Evolutionary conservation across 2,888 invertebrate genomes (phyloP), one percentile per base, ranked within the genome.

Genomic region (Masnerella sp.): DNA sequence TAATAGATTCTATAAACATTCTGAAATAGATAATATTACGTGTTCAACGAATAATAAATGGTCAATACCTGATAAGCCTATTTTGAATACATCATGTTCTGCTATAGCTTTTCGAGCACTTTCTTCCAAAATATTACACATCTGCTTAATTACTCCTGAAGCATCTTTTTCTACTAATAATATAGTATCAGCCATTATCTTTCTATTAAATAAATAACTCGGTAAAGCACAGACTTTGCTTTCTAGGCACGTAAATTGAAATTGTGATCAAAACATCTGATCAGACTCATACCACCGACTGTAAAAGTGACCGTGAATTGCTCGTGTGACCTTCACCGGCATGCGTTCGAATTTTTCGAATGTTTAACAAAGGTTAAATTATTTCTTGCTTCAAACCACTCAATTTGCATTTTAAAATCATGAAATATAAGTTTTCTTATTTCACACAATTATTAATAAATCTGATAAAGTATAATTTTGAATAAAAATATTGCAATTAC

Each of bases 1-100:
- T n/a, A n/a, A n/a, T n/a, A n/a, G n/a, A n/a, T n/a, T n/a, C n/a
- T n/a, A n/a, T n/a, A n/a, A n/a, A n/a, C n/a, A n/a, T n/a, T n/a
- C n/a, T n/a, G n/a, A 5, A 5, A 17, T 40, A 15, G 17, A 7
- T 2, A 40, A 9, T 7, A 40, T 36, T 14, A 40, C 8, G 11
- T 9, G 11, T 5, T 32, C 7, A n/a, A 3, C 4, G 2, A 14
- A 36, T 2, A 34, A 2, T n/a, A n/a, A n/a, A n/a, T n/a, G n/a
- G n/a, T n/a, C n/a, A 15, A 42, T 88, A 95, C 95, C 95, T 83
- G 95, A 95, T 77, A 95, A 89, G 30, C 95, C 95, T 68, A 96
- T 88, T 82, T 90, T 92, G 88, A 95, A 95, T 56, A 90, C 88
- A 74, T 91, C 92, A 74, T 91, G 89, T 74, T 88, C 90, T 43